A percentile compares a stretch with the other conserved stretches of the same genome.
Conservation (phyloP, 2,113 vertebrate genomes). For the Anarrhichthys ocellatus region DNA sequence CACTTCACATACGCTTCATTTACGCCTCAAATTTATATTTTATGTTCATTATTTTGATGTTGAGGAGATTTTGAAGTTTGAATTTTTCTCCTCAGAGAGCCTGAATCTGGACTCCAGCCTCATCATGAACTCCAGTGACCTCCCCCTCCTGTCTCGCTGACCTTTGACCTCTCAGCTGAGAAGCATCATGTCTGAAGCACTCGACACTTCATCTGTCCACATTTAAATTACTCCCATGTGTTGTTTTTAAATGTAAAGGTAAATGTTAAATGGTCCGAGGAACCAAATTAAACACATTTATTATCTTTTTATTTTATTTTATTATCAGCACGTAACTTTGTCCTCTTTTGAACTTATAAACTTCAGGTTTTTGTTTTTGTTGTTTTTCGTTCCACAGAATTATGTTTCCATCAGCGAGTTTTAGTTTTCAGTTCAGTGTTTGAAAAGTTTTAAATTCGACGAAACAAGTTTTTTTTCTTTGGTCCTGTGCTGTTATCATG, state of each 20-base stretch:
- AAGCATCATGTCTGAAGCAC: neutral
- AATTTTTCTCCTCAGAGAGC: conserved; percentile 83
- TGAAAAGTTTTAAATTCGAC: neutral
- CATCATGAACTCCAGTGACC: conserved; percentile 88
- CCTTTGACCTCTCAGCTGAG: conserved; percentile 26
- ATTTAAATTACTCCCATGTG: neutral
- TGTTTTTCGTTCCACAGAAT: neutral
- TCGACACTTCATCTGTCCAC: neutral
- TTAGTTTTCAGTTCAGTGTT: neutral
- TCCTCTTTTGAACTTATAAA: neutral
- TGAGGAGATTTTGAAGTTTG: no score
- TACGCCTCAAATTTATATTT: no score
- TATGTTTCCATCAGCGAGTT: neutral
- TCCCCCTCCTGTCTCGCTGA: conserved; percentile 86
- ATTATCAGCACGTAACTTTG: neutral
- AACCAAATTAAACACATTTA: neutral
- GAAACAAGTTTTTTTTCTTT: neutral
- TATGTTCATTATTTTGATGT: no score
- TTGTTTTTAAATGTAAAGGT: neutral
- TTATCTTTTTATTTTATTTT: neutral
- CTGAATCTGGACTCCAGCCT: conserved; percentile 91
- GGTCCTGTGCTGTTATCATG: neutral
- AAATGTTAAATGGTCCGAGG: neutral
- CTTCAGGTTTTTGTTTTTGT: neutral
- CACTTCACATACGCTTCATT: neutral